Percentiles rank a stretch among this genome's conserved stretches.
phyloP scores from a whole-genome alignment of 2,888 invertebrate species.

The Lasioglossum villosulum region DNA sequence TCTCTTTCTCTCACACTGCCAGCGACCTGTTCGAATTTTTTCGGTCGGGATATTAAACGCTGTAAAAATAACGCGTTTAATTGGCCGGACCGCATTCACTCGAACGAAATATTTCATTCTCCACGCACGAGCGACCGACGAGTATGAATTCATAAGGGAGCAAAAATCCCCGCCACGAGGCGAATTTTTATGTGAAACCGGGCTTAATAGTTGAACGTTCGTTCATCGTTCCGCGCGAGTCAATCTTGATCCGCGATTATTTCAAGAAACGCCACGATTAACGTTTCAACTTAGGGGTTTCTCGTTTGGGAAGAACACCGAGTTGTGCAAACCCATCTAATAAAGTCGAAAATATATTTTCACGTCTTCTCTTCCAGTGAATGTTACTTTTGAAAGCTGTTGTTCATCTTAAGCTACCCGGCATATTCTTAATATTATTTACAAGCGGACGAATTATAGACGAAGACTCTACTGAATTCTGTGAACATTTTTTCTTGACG shows the following conservation, averaged over 20 bases:
- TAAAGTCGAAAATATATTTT: not conserved
- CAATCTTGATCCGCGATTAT: not conserved
- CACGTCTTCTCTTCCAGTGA: not conserved
- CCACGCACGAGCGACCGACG: not conserved
- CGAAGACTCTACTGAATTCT: too few species aligned
- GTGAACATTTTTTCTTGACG: not conserved
- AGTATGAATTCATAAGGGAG: too few species aligned
- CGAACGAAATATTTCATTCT: conserved; percentile 9
- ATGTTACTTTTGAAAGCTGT: too few species aligned
- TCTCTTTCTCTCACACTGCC: not conserved
- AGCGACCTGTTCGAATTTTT: not conserved
- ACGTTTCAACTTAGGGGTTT: not conserved
- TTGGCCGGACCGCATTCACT: not conserved
- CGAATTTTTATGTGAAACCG: not conserved
- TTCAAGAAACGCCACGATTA: not conserved
- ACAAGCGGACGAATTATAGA: too few species aligned
- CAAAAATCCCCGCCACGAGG: not conserved
- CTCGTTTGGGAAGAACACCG: too few species aligned
- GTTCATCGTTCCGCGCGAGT: not conserved
- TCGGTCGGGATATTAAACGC: not conserved
- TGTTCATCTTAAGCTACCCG: too few species aligned
- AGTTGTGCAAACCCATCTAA: too few species aligned
- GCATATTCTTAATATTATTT: too few species aligned
- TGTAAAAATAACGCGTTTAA: conserved; percentile 14
- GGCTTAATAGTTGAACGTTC: not conserved